Conservation (phyloP, 2,797 vertebrate genomes). For the Hozukius guyotensis region DNA sequence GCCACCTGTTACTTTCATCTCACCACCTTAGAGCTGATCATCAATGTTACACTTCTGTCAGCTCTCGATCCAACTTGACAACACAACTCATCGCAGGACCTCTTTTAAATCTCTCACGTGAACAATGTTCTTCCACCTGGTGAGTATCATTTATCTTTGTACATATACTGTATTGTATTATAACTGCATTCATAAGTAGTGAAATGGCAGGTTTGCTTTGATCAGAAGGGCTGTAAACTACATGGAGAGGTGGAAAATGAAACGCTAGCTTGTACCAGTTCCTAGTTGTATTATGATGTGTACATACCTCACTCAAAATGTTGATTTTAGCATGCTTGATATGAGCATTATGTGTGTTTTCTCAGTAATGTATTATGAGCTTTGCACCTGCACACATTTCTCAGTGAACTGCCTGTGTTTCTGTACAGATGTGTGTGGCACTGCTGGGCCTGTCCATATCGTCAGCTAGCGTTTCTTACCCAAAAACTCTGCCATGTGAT, state of each 20-base stretch:
- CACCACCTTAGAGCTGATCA: conserved; percentile 8
- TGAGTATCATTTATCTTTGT: conserved; percentile 50
- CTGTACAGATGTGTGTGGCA: conserved; percentile 55
- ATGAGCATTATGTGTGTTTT: background rate
- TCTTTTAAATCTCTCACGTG: background rate
- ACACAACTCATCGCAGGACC: conserved; percentile 10
- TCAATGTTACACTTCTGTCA: conserved; percentile 15
- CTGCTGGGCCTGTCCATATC: conserved; percentile 54
- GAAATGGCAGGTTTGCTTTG: background rate
- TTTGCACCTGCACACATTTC: conserved; percentile 3
- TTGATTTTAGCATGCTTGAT: background rate
- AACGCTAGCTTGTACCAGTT: background rate
- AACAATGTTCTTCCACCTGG: conserved; percentile 62
- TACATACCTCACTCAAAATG: background rate
- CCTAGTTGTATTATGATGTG: background rate
- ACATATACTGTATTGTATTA: background rate
- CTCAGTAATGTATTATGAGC: background rate
- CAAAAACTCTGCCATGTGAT: conserved; percentile 92
- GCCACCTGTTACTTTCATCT: conserved; percentile 74
- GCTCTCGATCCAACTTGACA: conserved; percentile 17
- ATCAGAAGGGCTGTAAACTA: background rate
- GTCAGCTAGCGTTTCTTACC: conserved; percentile 80
- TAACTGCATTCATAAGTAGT: background rate
- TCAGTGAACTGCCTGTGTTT: conserved; percentile 47
- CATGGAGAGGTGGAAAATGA: background rate